Percentiles rank a stretch among this genome's conserved stretches.
phyloP scores from a whole-genome alignment of 1,140 invertebrate species.

The Trichoplusia ni region DNA sequence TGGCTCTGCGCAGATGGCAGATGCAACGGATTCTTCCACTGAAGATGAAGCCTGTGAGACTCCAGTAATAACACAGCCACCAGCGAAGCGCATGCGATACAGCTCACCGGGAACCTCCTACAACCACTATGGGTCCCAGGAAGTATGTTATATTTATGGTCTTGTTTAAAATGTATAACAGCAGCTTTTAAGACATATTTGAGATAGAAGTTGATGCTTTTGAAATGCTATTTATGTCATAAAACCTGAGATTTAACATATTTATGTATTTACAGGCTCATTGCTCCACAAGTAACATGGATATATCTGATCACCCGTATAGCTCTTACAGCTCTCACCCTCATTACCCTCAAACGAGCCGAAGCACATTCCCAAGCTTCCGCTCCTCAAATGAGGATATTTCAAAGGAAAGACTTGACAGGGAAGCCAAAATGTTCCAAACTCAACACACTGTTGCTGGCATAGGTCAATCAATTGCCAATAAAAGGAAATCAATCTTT shows the following conservation, averaged over 20 bases:
- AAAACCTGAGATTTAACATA: too few relatives aligned
- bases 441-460: slow-evolving; percentile 40
- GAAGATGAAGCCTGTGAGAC: slow-evolving; percentile 72
- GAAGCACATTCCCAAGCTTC: neutral
- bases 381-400: slow-evolving; percentile 36
- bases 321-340: neutral
- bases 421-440: slow-evolving; percentile 34
- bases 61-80: slow-evolving; percentile 65
- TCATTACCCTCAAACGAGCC: slow-evolving; percentile 2
- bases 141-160: slow-evolving; percentile 39
- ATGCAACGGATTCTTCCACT: slow-evolving; percentile 71
- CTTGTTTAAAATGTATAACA: too few relatives aligned
- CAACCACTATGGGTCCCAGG: slow-evolving; percentile 37
- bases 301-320: slow-evolving; percentile 41
- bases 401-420: slow-evolving; percentile 33
- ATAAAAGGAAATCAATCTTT: slow-evolving; percentile 58
- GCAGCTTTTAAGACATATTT: too few relatives aligned
- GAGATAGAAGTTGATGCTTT: too few relatives aligned
- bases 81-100: slow-evolving; percentile 70
- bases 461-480: slow-evolving; percentile 36
- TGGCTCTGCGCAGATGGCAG: slow-evolving; percentile 55
- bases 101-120: slow-evolving; percentile 42
- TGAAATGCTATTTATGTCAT: too few relatives aligned
- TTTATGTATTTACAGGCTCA: slow-evolving; percentile 49
- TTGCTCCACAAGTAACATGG: slow-evolving; percentile 47